These are phyloP conservation scores for Conger conger DNA, from an alignment of 2,113 vertebrate genomes.

Conservation along the genomic window DNA sequence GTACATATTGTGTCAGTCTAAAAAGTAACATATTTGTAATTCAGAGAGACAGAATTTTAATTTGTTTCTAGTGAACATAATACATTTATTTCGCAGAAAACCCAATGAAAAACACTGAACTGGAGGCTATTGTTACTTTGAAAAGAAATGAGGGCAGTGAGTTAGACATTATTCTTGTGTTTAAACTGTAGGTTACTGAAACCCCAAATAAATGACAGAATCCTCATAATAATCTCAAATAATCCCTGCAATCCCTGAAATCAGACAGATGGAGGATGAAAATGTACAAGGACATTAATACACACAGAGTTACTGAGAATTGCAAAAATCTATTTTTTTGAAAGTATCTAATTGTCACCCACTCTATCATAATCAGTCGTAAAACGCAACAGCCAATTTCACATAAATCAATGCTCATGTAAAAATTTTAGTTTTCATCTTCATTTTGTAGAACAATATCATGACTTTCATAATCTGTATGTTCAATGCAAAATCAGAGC, in stretches of 20 bases:
- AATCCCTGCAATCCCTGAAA: background rate
- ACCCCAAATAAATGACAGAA: conserved; percentile 1
- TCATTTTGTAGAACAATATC: too few relatives aligned
- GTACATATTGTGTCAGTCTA: too few relatives aligned
- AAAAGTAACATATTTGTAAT: too few relatives aligned
- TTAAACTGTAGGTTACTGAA: background rate
- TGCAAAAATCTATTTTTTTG: too few relatives aligned
- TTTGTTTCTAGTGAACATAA: background rate
- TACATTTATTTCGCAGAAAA: background rate
- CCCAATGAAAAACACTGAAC: background rate
- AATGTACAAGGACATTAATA: background rate
- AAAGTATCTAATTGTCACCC: too few relatives aligned
- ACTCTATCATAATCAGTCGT: too few relatives aligned
- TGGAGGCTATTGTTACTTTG: background rate
- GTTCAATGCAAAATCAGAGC: too few relatives aligned
- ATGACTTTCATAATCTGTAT: too few relatives aligned
- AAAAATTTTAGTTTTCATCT: background rate
- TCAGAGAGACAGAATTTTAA: background rate
- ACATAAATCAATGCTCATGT: too few relatives aligned
- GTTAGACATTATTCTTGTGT: background rate
- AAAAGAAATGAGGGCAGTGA: background rate
- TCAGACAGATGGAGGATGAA: background rate
- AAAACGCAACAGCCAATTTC: too few relatives aligned
- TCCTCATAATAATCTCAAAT: conserved; percentile 1
- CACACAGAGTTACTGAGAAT: background rate